A percentile compares a stretch with the other conserved stretches of the same genome.
These are phyloP conservation scores for Ataeniobius toweri DNA, from an alignment of 2,797 vertebrate species.

Conservation along the genomic window DNA sequence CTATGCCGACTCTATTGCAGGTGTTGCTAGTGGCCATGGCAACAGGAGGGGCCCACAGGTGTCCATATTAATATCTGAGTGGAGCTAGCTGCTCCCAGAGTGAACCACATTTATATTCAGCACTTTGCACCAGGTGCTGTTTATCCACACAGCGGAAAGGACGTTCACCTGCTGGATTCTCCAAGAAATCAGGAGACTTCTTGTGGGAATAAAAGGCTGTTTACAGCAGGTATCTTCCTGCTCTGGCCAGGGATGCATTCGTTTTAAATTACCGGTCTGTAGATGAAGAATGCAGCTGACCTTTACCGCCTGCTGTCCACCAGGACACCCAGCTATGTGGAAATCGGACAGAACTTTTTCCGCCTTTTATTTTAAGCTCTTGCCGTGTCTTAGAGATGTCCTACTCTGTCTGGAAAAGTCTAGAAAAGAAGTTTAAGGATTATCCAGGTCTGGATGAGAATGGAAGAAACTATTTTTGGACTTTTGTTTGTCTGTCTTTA, in stretches of 20 bases:
- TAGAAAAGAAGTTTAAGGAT: not conserved
- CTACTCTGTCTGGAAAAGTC: not conserved
- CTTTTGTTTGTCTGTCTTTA: not conserved
- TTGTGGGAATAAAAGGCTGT: not conserved
- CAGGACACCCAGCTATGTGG: not conserved
- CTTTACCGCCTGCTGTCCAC: slow-evolving; percentile 6
- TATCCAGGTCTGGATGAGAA: not conserved
- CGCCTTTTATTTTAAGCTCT: not conserved
- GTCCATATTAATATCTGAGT: slow-evolving; percentile 50
- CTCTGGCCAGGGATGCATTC: not conserved
- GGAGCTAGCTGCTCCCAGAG: slow-evolving; percentile 27
- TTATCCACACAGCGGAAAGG: slow-evolving; percentile 9
- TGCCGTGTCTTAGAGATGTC: not conserved
- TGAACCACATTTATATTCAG: slow-evolving; percentile 33
- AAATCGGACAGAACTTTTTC: not conserved
- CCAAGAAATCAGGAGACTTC: not conserved
- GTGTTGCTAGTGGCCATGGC: slow-evolving; percentile 62
- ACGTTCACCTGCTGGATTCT: slow-evolving; percentile 16
- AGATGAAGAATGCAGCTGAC: slow-evolving; percentile 10
- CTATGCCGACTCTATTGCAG: slow-evolving; percentile 3
- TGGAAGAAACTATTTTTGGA: not conserved
- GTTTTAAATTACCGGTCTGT: not conserved
- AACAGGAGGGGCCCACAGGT: slow-evolving; percentile 62
- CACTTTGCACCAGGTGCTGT: slow-evolving; percentile 39
- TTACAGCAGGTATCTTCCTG: not conserved